Percentiles rank a stretch among this genome's conserved stretches.
Evolutionary conservation across 2,797 vertebrate genomes (phyloP).

Genomic region (Glossophaga mutica): DNA sequence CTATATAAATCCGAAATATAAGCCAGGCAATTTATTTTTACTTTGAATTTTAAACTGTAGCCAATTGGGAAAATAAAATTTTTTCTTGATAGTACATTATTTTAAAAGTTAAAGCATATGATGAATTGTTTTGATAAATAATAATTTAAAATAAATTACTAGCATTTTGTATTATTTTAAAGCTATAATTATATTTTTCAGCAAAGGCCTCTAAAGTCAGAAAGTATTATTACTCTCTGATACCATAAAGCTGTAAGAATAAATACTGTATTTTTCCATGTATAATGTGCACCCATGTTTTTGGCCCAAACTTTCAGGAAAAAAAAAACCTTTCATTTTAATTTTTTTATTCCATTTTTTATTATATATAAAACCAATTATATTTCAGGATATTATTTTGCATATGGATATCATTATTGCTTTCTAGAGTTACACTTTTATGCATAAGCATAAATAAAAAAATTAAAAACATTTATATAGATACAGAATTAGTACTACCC

Average conservation of each 20-base stretch:
- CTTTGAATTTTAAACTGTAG: neutral
- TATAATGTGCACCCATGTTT: too few species aligned
- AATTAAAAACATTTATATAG: too few species aligned
- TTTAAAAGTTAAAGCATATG: neutral
- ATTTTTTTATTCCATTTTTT: too few species aligned
- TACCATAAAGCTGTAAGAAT: neutral
- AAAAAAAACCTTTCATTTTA: too few species aligned
- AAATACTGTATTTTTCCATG: neutral
- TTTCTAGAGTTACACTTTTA: too few species aligned
- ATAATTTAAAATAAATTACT: neutral
- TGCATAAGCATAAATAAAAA: too few species aligned
- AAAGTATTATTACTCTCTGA: slow-evolving; percentile 5
- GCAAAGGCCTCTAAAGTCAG: slow-evolving; percentile 1
- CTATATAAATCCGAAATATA: neutral
- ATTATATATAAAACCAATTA: too few species aligned
- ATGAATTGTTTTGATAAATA: slow-evolving; percentile 1
- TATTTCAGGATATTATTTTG: too few species aligned
- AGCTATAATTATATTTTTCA: neutral
- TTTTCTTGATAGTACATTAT: neutral
- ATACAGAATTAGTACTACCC: too few species aligned
- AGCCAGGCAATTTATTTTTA: neutral
- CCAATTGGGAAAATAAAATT: neutral
- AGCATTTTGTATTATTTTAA: slow-evolving; percentile 16
- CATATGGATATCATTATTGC: too few species aligned
- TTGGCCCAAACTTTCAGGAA: too few species aligned